phyloP scores from a whole-genome alignment of 1,140 invertebrate species.

The Drosophila persimilis region DNA sequence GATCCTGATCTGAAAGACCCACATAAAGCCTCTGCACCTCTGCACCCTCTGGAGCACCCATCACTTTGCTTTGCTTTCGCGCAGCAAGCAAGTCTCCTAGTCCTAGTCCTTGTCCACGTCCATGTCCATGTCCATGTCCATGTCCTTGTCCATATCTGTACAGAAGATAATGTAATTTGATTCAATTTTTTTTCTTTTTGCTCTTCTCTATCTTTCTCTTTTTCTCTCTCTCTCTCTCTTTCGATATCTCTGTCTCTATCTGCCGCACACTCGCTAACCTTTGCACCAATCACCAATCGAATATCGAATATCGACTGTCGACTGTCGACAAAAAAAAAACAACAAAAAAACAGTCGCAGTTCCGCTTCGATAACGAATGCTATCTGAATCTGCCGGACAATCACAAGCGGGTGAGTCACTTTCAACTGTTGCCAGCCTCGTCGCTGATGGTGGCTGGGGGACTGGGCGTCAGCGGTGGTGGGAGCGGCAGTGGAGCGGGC shows the following conservation, averaged over 20 bases:
- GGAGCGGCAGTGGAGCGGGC: conserved; percentile 23
- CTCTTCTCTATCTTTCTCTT: conserved; percentile 37
- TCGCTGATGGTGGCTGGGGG: conserved; percentile 57
- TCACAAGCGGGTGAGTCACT: conserved; percentile 95
- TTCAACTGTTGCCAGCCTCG: conserved; percentile 67
- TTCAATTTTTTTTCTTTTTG: conserved; percentile 44
- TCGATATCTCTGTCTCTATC: conserved; percentile 16
- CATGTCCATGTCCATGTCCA: conserved; percentile 28
- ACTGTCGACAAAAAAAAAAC: not conserved
- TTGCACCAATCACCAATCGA: conserved; percentile 37
- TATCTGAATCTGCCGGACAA: conserved; percentile 97
- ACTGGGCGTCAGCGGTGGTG: conserved; percentile 85
- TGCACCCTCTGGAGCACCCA: conserved; percentile 22
- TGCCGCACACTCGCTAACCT: conserved; percentile 26
- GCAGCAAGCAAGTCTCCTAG: conserved; percentile 42
- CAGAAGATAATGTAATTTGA: conserved; percentile 30
- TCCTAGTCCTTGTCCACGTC: not conserved
- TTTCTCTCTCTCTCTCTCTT: conserved; percentile 43
- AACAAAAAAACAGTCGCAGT: conserved; percentile 92
- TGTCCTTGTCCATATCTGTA: conserved; percentile 34
- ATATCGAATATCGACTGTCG: conserved; percentile 1
- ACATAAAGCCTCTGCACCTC: conserved; percentile 27
- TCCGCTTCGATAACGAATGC: conserved; percentile 99
- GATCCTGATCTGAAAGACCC: not conserved
- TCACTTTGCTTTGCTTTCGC: conserved; percentile 4